Base-by-base conservation (phyloP, 1,140 invertebrate species). In the Drosophila prosaltans region DNA sequence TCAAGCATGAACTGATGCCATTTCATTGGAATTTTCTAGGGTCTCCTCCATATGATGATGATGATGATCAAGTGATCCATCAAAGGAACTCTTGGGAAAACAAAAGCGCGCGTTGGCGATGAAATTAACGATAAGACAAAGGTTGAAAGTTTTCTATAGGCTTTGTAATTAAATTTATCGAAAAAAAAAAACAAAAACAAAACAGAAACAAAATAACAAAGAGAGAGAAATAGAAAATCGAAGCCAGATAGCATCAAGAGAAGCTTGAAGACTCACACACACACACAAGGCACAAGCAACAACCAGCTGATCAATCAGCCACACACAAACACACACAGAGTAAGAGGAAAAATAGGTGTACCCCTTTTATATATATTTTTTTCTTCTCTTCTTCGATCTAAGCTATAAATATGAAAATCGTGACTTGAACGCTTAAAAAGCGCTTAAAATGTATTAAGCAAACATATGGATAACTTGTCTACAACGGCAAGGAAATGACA, bases 401-500 rank as follows among this genome's bases (percentile, higher is more conserved):
- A 48, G 61, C 45, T 55, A 84, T 88, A 89, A 88, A 89, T 88
- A 88, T 88, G 84, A 88, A 90, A 88, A 88, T 90, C 84, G 84
- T 89, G 84, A 88, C 84, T 88, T 89, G 84, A 88, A 89, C 84
- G 84, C 84, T 88, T 89, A 88, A 88, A 88, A 84, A 88, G 84
- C 80, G 84, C 84, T 88, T 89, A 81, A 88, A 88, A 89, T 78
- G 85, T 88, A 88, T 88, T 89, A 88, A 88, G 78, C 78, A 88
- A 88, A 81, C 84, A 78, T 84, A 90, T 89, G 84, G 73, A 88
- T 89, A 86, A 86, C 84, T 89, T 89, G 83, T 89, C 72, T 69
- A 58, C 64, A 62, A 70, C 69, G 67, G 65, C 72, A 78, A 70
- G 57, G 57, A 79, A 76, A 72, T 79, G 73, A 79, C 73, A 79